Percentiles rank a stretch among this genome's conserved stretches.
These are phyloP conservation scores for Philotrypesis tridentata DNA, from an alignment of 1,140 invertebrate genomes.

Conservation along the genomic window DNA sequence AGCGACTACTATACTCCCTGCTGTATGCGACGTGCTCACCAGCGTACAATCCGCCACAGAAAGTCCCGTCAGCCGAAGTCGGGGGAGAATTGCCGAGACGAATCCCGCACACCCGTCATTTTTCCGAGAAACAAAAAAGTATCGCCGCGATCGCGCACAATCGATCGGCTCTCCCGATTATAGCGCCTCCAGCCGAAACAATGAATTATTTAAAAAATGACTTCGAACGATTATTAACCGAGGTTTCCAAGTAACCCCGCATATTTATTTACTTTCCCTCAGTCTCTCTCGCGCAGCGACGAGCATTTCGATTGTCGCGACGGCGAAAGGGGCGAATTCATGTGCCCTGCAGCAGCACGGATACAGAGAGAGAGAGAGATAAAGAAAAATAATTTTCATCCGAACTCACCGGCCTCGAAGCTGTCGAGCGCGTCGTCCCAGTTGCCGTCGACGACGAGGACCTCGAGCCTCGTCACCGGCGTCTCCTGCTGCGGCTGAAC, in stretches of 20 bases:
- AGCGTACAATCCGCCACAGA: no score
- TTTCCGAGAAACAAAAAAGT: slow-evolving; percentile 39
- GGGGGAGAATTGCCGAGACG: not conserved
- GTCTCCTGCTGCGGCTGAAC: not conserved
- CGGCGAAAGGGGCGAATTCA: no score
- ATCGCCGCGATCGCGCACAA: slow-evolving; percentile 3
- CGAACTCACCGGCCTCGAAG: slow-evolving; percentile 36
- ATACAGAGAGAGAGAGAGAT: not conserved
- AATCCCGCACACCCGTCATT: slow-evolving; percentile 20
- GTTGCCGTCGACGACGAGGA: slow-evolving; percentile 69
- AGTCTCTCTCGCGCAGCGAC: no score
- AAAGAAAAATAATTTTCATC: no score
- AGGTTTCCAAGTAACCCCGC: not conserved
- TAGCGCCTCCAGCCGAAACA: slow-evolving; percentile 2
- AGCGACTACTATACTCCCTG: no score
- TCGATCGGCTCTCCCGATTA: slow-evolving; percentile 42
- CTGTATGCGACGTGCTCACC: no score
- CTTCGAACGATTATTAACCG: not conserved
- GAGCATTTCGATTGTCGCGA: no score
- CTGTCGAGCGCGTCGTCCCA: slow-evolving; percentile 59
- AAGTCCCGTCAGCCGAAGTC: slow-evolving; percentile 8
- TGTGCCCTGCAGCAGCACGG: no score
- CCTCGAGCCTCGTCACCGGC: slow-evolving; percentile 64
- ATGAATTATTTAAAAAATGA: slow-evolving; percentile 12
- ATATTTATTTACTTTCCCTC: not conserved